Conservation (phyloP, 2,888 invertebrate genomes). For the Gisinianus flammeolus region DNA sequence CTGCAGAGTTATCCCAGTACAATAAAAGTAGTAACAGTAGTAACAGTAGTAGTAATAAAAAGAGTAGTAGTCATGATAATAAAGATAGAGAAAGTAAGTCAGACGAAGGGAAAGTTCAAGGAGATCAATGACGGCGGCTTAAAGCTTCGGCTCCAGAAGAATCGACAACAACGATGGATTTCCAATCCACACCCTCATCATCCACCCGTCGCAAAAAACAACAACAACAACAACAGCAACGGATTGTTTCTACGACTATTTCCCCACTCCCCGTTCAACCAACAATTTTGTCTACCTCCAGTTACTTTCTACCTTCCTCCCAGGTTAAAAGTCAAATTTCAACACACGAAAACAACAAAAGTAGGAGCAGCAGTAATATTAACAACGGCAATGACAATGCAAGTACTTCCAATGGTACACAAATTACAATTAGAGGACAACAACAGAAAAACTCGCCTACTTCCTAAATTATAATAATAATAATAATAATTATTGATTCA, state of each 20-base stretch:
- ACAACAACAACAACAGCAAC: not conserved
- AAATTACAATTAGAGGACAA: too few relatives aligned
- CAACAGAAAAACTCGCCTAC: too few relatives aligned
- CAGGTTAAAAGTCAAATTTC: too few relatives aligned
- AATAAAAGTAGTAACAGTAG: not conserved
- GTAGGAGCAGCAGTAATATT: too few relatives aligned
- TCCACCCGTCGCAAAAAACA: not conserved
- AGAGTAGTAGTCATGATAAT: not conserved
- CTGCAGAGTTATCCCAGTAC: too few relatives aligned
- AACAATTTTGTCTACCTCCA: constrained; percentile 23
- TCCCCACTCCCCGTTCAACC: constrained; percentile 12
- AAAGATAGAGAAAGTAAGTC: not conserved
- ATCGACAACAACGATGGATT: not conserved
- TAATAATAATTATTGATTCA: too few relatives aligned
- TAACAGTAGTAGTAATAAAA: not conserved
- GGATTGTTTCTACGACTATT: not conserved
- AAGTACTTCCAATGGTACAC: too few relatives aligned
- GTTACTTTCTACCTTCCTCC: constrained; percentile 5
- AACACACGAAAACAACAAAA: too few relatives aligned
- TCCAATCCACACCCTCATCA: not conserved
- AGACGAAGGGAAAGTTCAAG: not conserved
- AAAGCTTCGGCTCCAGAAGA: constrained; percentile 12
- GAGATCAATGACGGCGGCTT: constrained; percentile 15
- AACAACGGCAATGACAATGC: too few relatives aligned
- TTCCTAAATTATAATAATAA: too few relatives aligned